Evolutionary conservation across 2,888 invertebrate species (phyloP), one percentile per base, ranked within the genome.

Genomic region (Perizoma flavofasciatum): DNA sequence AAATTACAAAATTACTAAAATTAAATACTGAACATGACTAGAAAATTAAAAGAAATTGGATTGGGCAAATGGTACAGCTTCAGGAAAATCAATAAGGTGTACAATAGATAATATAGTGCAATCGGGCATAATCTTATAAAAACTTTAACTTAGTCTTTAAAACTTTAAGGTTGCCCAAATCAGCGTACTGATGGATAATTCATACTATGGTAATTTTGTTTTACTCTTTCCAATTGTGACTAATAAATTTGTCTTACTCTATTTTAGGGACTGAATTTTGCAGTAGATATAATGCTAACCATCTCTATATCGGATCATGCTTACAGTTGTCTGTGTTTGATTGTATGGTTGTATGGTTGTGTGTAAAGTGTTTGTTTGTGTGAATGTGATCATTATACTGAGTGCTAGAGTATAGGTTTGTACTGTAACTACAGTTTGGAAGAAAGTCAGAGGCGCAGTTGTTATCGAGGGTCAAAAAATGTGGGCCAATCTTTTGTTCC

Each of bases 321-420:
- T 41, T 55, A 35, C 34, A 44, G 35, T 43, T 33, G 51, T 44
- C 11, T 46, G 32, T 46, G 46, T 37, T 4, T 37, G 48, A 37
- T 8, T 48, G 48, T 48, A 6, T 4, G 10, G 11, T 8, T 35
- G 61, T 59, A 68, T 64, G 61, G 58, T 53, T 45, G 59, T 68
- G 48, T 67, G 65, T 71, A 54, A n/a, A n/a, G n/a, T n/a, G n/a
- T n/a, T n/a, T 72, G 76, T 58, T 55, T 71, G 72, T 70, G 71
- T 78, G 77, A 77, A 79, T 76, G 78, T 81, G 79, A 83, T 86
- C 83, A 86, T 88, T 86, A 86, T 82, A 82, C 80, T 83, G 78
- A 86, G 88, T 88, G 83, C 89, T 89, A 90, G 89, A 88, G 82
- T 79, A 83, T 83, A 86, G 88, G 79, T 44, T 32, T 59, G 53